phyloP scores from a whole-genome alignment of 1,140 invertebrate genomes.

The Drosophila gunungcola region DNA sequence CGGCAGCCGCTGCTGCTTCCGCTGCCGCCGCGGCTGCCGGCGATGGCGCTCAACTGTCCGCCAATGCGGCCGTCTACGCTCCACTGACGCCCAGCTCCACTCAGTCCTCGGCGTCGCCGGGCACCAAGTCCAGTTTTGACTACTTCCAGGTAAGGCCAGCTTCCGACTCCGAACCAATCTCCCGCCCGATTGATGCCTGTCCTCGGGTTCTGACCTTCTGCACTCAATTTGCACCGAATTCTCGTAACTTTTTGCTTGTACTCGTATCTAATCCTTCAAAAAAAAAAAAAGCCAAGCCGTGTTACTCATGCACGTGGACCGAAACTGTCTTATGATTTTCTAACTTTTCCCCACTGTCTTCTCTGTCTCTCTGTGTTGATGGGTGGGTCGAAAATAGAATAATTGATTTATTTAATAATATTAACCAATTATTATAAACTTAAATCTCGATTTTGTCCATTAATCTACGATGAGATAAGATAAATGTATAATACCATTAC shows the following conservation, averaged over 20 bases:
- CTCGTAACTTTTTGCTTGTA: slow-evolving; percentile 60
- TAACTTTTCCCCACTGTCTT: slow-evolving; percentile 25
- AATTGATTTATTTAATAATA: neutral
- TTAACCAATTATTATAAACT: too few relatives aligned
- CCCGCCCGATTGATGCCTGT: slow-evolving; percentile 5
- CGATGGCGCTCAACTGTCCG: slow-evolving; percentile 63
- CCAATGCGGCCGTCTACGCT: slow-evolving; percentile 62
- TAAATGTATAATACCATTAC: too few relatives aligned
- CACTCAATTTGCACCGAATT: slow-evolving; percentile 73
- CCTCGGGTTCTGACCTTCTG: slow-evolving; percentile 35
- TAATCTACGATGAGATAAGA: too few relatives aligned
- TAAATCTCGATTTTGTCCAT: too few relatives aligned
- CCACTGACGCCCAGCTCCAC: slow-evolving; percentile 82
- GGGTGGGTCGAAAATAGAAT: slow-evolving; percentile 13
- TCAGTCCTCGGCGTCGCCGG: slow-evolving; percentile 81
- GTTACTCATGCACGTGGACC: slow-evolving; percentile 30
- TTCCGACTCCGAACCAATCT: neutral
- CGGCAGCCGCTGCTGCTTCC: slow-evolving; percentile 59
- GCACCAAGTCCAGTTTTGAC: slow-evolving; percentile 79
- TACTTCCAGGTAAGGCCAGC: slow-evolving; percentile 77
- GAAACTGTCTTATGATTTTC: slow-evolving; percentile 49
- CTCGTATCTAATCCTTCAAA: slow-evolving; percentile 34
- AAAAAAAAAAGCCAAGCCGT: slow-evolving; percentile 11
- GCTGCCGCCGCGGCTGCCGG: slow-evolving; percentile 59
- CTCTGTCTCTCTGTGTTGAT: slow-evolving; percentile 27